These are phyloP conservation scores for Drosophila setosimentum DNA, from an alignment of 2,888 invertebrate genomes.

Conservation along the genomic window DNA sequence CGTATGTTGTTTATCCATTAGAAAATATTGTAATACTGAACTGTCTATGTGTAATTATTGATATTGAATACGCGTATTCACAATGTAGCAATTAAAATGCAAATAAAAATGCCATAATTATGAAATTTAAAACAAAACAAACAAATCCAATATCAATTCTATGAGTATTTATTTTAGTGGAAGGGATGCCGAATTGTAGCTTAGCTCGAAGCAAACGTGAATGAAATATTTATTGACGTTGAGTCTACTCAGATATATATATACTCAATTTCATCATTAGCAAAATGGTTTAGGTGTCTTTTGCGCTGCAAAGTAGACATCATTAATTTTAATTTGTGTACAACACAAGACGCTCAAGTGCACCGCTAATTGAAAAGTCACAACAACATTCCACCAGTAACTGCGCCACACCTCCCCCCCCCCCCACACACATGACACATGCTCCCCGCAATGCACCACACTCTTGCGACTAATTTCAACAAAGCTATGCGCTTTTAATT, in stretches of 20 bases:
- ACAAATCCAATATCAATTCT: not conserved
- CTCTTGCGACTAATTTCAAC: constrained; percentile 54
- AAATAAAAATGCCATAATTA: constrained; percentile 81
- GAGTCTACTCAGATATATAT: too few species aligned
- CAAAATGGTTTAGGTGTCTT: not conserved
- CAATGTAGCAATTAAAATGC: constrained; percentile 76
- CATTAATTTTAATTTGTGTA: constrained; percentile 14
- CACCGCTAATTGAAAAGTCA: constrained; percentile 63
- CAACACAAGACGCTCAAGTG: constrained; percentile 7
- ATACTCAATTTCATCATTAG: not conserved
- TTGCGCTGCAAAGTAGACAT: constrained; percentile 29
- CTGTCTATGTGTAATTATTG: constrained; percentile 79
- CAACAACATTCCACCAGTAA: constrained; percentile 39
- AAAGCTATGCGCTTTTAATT: constrained; percentile 74
- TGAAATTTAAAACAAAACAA: constrained; percentile 64
- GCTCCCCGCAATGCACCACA: not conserved
- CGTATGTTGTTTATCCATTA: constrained; percentile 71
- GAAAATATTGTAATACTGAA: constrained; percentile 46
- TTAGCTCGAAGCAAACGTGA: too few species aligned
- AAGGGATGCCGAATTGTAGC: not conserved
- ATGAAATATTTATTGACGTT: too few species aligned
- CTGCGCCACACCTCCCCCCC: not conserved
- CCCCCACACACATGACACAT: not conserved
- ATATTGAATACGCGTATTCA: constrained; percentile 75
- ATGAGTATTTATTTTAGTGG: not conserved